These are phyloP conservation scores for Eurystomus gularis DNA, from an alignment of 2,113 vertebrate genomes.

Conservation along the genomic window DNA sequence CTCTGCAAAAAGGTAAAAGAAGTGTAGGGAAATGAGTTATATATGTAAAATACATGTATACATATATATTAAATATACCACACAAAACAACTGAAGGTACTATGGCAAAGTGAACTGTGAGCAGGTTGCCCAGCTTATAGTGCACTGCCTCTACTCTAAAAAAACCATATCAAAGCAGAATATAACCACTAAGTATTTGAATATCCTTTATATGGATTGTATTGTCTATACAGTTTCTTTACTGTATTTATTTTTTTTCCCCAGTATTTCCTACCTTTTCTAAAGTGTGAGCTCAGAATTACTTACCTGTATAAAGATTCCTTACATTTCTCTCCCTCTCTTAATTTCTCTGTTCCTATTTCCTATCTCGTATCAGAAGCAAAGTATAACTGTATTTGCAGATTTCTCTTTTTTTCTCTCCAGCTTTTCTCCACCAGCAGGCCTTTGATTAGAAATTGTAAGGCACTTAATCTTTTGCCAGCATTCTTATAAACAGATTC, in stretches of 20 bases:
- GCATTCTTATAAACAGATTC: slow-evolving; percentile 50
- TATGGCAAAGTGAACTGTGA: neutral
- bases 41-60: too few relatives aligned
- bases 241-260: neutral
- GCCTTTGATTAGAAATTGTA: slow-evolving; percentile 57
- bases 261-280: neutral
- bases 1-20: neutral
- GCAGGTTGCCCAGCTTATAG: neutral
- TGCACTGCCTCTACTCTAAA: too few relatives aligned
- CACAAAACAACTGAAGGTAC: neutral
- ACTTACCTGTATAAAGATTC: neutral
- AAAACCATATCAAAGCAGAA: neutral
- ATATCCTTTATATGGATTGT: neutral
- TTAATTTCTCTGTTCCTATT: slow-evolving; percentile 18
- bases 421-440: slow-evolving; percentile 18
- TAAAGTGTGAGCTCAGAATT: neutral
- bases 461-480: slow-evolving; percentile 53
- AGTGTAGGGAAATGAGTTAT: neutral
- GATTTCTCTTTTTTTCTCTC: slow-evolving; percentile 16
- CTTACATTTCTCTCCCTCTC: neutral
- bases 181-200: neutral
- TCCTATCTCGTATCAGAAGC: neutral
- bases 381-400: slow-evolving; percentile 41
- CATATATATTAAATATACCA: neutral
- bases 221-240: neutral